Conservation (phyloP, 2,797 vertebrate genomes). For the Peromyscus aztecus region DNA sequence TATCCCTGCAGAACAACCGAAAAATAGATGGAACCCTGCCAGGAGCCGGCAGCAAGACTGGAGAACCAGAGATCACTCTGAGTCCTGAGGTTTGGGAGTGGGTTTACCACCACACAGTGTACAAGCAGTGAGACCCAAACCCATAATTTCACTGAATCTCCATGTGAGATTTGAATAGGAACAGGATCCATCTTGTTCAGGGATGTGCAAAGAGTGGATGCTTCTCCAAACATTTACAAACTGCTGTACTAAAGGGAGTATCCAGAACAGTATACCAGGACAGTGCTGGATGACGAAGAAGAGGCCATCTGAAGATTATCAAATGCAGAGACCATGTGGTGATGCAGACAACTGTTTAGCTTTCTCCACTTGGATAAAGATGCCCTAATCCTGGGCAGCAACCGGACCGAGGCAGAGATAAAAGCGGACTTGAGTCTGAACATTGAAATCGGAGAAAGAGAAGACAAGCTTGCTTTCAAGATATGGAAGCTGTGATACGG, state of each 20-base stretch:
- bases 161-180: not conserved
- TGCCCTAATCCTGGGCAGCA: not conserved
- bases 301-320: not conserved
- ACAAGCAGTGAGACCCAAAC: not conserved
- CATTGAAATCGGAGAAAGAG: constrained; percentile 70
- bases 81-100: not conserved
- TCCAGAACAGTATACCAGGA: not conserved
- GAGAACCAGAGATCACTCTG: not conserved
- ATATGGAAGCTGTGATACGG: constrained; percentile 15
- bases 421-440: constrained; percentile 47
- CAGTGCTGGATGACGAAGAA: not conserved
- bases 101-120: not conserved
- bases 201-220: not conserved
- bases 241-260: not conserved
- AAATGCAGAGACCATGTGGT: constrained; percentile 9
- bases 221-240: constrained; percentile 8
- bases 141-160: not conserved
- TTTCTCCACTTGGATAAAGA: constrained; percentile 47
- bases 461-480: constrained; percentile 61
- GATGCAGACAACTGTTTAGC: constrained; percentile 34
- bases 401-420: constrained; percentile 51
- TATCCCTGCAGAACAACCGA: not conserved
- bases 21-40: not conserved
- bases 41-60: not conserved
- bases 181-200: not conserved